phyloP scores from a whole-genome alignment of 2,113 vertebrate species.

The Urocynchramus pylzowi region DNA sequence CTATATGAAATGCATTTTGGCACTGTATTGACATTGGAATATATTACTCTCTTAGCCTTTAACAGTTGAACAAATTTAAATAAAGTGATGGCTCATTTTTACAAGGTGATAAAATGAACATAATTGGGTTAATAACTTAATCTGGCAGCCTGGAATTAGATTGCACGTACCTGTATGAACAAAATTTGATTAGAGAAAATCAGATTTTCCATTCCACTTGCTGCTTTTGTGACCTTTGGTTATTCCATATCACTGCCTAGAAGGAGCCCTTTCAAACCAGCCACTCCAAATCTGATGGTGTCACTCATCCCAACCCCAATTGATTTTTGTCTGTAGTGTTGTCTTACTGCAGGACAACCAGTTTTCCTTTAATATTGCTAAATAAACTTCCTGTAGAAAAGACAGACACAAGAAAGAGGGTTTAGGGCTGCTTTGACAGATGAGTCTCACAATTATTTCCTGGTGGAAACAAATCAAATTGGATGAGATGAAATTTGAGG shows the following conservation, averaged over 20 bases:
- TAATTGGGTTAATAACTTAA: constrained; percentile 72
- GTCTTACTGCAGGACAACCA: not conserved
- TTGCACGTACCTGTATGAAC: constrained; percentile 27
- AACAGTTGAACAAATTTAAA: constrained; percentile 70
- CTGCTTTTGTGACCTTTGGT: constrained; percentile 13
- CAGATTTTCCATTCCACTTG: constrained; percentile 7
- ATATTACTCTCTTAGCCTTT: constrained; percentile 66
- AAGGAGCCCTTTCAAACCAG: not conserved
- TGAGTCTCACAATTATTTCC: not conserved
- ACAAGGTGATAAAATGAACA: constrained; percentile 64
- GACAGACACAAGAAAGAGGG: not conserved
- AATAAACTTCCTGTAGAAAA: not conserved
- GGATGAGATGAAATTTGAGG: not conserved
- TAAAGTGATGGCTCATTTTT: constrained; percentile 65
- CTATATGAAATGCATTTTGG: constrained; percentile 66
- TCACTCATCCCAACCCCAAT: not conserved
- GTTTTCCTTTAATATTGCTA: not conserved
- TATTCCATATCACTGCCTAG: not conserved
- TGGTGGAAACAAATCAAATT: not conserved
- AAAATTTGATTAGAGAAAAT: constrained; percentile 40
- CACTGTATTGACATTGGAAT: constrained; percentile 63
- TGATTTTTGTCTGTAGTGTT: not conserved
- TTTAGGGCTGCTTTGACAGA: not conserved
- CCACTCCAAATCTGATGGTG: not conserved
- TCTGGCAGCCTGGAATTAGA: constrained; percentile 61